A percentile compares a stretch with the other conserved stretches of the same genome.
Conservation (phyloP, 2,797 vertebrate genomes). For the Manis javanica region DNA sequence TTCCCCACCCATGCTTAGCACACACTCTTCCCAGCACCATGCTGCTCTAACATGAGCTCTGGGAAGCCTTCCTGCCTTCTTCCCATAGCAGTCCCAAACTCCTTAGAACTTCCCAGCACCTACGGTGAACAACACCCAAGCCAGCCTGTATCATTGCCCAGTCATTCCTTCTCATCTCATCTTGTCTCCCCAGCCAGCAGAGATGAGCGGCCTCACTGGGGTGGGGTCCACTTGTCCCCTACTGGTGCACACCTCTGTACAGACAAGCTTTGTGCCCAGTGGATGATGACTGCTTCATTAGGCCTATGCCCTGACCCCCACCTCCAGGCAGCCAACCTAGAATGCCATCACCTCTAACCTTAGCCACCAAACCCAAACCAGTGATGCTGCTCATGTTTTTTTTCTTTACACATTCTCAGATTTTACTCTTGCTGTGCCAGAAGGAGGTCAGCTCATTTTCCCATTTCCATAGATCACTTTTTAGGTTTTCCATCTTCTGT, state of each 20-base stretch:
- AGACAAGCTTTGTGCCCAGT: background rate
- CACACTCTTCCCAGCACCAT: background rate
- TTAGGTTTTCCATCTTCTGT: conserved; percentile 18
- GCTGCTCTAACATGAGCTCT: background rate
- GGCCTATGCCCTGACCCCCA: background rate
- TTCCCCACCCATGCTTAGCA: background rate
- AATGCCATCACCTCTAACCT: background rate
- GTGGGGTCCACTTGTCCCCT: background rate
- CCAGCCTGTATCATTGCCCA: too few relatives aligned
- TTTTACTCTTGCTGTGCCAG: background rate
- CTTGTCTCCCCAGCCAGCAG: background rate
- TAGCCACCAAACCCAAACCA: background rate
- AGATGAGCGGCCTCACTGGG: background rate
- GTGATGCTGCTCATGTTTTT: background rate
- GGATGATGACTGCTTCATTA: background rate
- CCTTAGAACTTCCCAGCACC: background rate
- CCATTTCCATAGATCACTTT: background rate
- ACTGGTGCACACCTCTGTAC: background rate
- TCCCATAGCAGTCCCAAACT: background rate
- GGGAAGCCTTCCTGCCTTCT: background rate
- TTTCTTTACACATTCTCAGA: background rate
- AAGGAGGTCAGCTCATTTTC: background rate
- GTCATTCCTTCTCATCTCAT: background rate
- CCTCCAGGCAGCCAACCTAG: background rate
- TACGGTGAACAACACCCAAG: background rate